A percentile compares a stretch with the other conserved stretches of the same genome.
Conservation (phyloP, 2,797 vertebrate species). For the Uromys caudimaculatus region DNA sequence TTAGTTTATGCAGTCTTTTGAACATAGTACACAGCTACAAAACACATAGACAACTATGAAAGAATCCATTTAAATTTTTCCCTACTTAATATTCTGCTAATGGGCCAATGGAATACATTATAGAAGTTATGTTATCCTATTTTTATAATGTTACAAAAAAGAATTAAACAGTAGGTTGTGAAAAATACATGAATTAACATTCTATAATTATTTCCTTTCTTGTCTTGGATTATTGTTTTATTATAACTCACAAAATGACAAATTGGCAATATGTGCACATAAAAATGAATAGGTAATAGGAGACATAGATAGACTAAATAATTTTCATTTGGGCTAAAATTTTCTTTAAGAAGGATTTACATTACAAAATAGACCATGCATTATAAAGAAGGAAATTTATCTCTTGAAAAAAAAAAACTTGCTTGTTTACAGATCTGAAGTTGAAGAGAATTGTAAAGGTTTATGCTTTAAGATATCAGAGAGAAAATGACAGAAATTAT, state of each 20-base stretch:
- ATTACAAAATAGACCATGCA: background rate
- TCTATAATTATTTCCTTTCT: background rate
- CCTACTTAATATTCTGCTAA: background rate
- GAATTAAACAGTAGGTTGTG: background rate
- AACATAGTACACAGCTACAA: background rate
- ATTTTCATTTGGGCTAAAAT: background rate
- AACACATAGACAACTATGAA: background rate
- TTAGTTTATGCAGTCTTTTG: background rate
- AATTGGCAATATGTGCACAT: background rate
- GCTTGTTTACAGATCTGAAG: background rate
- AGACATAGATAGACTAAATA: background rate
- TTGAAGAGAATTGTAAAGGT: background rate
- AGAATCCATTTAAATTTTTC: background rate
- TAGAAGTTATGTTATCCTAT: background rate
- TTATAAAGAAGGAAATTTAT: slow-evolving; percentile 10
- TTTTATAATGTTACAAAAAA: slow-evolving; percentile 2
- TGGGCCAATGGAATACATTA: background rate
- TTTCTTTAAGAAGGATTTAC: background rate
- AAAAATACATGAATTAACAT: background rate
- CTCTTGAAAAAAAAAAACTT: background rate
- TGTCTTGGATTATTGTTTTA: background rate
- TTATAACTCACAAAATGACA: background rate
- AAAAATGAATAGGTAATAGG: background rate
- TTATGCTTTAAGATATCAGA: background rate
- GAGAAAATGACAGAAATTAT: background rate